These are phyloP conservation scores for Cheirogaleus medius DNA, from an alignment of 2,113 vertebrate species.

Conservation along the genomic window DNA sequence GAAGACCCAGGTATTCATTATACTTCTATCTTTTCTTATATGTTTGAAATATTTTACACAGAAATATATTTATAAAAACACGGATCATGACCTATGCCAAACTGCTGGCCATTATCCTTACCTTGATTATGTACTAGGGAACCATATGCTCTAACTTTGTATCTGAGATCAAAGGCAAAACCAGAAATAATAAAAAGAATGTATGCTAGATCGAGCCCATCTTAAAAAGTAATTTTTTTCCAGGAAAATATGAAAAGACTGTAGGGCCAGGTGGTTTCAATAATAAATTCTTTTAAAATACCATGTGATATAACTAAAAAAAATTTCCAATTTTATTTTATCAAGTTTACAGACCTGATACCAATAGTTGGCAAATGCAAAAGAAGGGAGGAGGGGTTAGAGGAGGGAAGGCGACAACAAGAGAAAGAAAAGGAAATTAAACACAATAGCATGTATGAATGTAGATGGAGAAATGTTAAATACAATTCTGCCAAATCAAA, in stretches of 20 bases:
- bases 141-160: background rate
- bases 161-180: background rate
- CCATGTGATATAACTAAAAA: background rate
- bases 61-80: background rate
- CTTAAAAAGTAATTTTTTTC: background rate
- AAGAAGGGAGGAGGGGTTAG: background rate
- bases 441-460: background rate
- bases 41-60: background rate
- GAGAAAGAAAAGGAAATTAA: background rate
- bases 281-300: background rate
- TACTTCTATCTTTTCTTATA: background rate
- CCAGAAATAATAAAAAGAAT: background rate
- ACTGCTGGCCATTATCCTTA: background rate
- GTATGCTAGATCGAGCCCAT: background rate
- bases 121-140: background rate
- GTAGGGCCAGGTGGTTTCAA: background rate
- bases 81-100: background rate
- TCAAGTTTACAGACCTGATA: background rate
- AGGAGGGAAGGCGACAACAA: background rate
- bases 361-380: background rate
- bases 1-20: background rate
- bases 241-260: background rate
- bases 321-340: background rate
- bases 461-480: background rate
- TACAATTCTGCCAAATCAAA: background rate